Evolutionary conservation across 2,888 invertebrate genomes (phyloP), one percentile per base, ranked within the genome.

Genomic region (Cephus spinipes): DNA sequence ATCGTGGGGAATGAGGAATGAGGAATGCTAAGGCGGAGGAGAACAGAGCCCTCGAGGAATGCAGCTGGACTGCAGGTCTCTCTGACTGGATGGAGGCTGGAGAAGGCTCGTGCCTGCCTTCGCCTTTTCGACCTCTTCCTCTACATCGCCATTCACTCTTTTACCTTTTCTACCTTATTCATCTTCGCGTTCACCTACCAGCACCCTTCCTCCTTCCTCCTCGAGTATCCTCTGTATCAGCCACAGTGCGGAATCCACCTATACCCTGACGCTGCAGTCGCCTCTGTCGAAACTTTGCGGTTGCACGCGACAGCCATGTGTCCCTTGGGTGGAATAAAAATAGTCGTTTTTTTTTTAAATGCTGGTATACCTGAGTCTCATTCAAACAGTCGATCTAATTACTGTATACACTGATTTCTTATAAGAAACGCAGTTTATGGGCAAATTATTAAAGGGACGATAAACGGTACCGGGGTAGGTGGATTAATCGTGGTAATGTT

Each of bases 401-500:
- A 23, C 55, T 9, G 23, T 55, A 12, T 35, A 35, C 35, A 35
- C 12, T 12, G 3, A 35, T 35, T 35, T 35, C 35, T 35, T 3
- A 35, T 3, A 9, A 55, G 55, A 55, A 55, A 55, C 0, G 2
- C 9, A 15, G 35, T 55, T 55, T 23, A 55, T 55, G 55, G 23
- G 9, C 2, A 9, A 9, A 55, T 55, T 23, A 9, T 55, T 55
- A 55, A 2, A 15, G 23, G 55, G 55, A 55, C 55, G 15, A 55
- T 55, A 55, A 55, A 23, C 23, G 55, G 55, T 55, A 23, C 55
- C 15, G 9, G 55, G 55, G 9, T 55, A 55, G 55, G 15, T 55
- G 9, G 81, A 86, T 86, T 84, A 84, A 83, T 85, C 82, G 83
- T 74, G 80, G 23, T 81, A 82, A 81, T 83, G 80, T 77, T 79